Evolutionary conservation across 2,888 invertebrate genomes (phyloP), one percentile per base, ranked within the genome.

Genomic region (Chalcis sispes): DNA sequence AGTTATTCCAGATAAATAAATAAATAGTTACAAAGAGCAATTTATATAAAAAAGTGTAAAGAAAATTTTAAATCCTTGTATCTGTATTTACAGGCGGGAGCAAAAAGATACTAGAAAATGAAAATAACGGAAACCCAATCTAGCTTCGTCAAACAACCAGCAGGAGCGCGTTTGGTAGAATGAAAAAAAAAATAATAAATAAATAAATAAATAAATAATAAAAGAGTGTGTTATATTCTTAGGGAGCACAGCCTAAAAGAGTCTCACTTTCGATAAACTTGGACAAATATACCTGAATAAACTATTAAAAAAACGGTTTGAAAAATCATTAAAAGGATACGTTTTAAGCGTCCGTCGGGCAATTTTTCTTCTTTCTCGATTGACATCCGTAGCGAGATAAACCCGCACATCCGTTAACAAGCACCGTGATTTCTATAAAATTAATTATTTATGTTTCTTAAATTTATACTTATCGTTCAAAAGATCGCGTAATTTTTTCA

Each of bases 241-340:
- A 32, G 29, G 52, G 61, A 54, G 25, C 20, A 25, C 23, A 2
- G 13, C n/a, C 42, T 20, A 32, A 13, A 15, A 18, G 67, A 62
- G 18, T 25, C 13, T 48, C 23, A 13, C 4, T 56, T 40, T 50
- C 23, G 20, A 13, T n/a, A 69, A 20, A 20, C 27, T n/a, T 18
- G 36, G 46, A 23, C 18, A 42, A 29, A 59, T 3, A 50, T 66
- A 36, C 40, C 48, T 59, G 5, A 58, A 36, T 20, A 77, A 73
- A 23, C 56, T 29, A 65, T 40, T 20, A 36, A 29, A 15, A 5
- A 42, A 25, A 15, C 15, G 4, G 1, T 64, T 61, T 1, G 70
- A 65, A 69, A 66, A 25, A 36, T 56, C n/a, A 64, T 36, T 75
- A 75, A 84, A 87, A 88, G 88, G 88, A 88, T 88, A 88, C 87